phyloP scores from a whole-genome alignment of 2,888 invertebrate species.

The Beris chalybata region DNA sequence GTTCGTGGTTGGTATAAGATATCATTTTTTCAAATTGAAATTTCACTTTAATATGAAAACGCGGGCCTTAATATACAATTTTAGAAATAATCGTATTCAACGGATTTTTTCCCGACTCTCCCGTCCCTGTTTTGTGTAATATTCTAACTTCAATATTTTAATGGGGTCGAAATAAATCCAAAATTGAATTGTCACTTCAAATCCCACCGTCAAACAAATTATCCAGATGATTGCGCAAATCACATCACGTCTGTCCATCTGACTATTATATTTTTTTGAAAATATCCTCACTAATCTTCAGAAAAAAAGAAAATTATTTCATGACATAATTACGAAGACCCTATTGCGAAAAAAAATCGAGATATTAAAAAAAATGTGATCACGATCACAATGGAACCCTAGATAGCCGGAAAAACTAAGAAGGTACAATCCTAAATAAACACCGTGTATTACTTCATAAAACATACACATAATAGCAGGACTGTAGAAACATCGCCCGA shows the following conservation, averaged over 20 bases:
- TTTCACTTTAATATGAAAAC: too few relatives aligned
- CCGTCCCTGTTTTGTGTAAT: too few relatives aligned
- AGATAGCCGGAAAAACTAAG: constrained; percentile 19
- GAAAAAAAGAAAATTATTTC: constrained; percentile 15
- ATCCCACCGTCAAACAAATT: constrained; percentile 10
- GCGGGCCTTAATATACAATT: too few relatives aligned
- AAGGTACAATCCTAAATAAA: constrained; percentile 28
- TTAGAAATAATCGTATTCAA: too few relatives aligned
- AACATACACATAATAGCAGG: too few relatives aligned
- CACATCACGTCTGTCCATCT: constrained; percentile 6
- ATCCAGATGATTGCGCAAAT: constrained; percentile 19
- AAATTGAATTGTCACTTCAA: not conserved
- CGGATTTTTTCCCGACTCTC: too few relatives aligned
- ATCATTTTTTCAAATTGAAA: too few relatives aligned
- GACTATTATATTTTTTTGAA: not conserved
- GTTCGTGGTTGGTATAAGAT: too few relatives aligned
- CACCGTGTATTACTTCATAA: constrained; percentile 15
- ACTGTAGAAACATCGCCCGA: not conserved
- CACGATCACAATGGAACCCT: constrained; percentile 13
- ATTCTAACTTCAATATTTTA: not conserved
- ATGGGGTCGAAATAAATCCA: constrained; percentile 13
- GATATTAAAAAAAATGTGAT: constrained; percentile 17
- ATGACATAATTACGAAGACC: constrained; percentile 26
- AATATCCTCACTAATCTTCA: constrained; percentile 15
- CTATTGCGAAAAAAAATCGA: constrained; percentile 19